These are phyloP conservation scores for Amblyornis subalaris DNA, from an alignment of 2,113 vertebrate genomes.

Conservation along the genomic window DNA sequence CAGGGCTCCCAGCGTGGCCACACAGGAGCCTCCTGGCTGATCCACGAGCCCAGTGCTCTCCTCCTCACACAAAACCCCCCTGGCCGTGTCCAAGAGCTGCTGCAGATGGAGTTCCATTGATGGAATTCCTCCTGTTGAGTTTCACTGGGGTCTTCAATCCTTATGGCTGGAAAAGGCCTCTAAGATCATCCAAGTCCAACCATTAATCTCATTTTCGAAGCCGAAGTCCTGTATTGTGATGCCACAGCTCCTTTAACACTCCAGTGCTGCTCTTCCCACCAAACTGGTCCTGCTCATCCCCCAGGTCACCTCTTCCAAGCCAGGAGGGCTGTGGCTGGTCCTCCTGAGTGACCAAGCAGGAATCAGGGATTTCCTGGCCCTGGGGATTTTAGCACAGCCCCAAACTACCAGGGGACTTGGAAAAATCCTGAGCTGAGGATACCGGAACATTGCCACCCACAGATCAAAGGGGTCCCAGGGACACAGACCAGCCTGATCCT, in stretches of 20 bases:
- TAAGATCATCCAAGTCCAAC: neutral
- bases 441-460: accelerated
- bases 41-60: neutral
- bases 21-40: neutral
- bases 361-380: neutral
- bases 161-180: neutral
- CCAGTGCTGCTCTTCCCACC: neutral
- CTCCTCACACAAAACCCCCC: neutral
- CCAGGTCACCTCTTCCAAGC: neutral
- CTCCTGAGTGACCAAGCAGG: neutral
- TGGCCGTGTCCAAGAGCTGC: neutral
- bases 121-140: neutral
- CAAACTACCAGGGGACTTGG: accelerated
- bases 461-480: neutral
- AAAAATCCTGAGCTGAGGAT: accelerated
- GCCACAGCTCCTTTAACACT: accelerated
- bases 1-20: accelerated
- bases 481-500: neutral
- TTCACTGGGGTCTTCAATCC: neutral
- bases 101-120: neutral
- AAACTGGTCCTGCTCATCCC: neutral
- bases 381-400: neutral
- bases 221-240: neutral
- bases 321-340: neutral
- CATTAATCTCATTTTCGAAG: neutral